phyloP scores from a whole-genome alignment of 2,797 vertebrate genomes.

The Ptychobarbus kaznakovi region DNA sequence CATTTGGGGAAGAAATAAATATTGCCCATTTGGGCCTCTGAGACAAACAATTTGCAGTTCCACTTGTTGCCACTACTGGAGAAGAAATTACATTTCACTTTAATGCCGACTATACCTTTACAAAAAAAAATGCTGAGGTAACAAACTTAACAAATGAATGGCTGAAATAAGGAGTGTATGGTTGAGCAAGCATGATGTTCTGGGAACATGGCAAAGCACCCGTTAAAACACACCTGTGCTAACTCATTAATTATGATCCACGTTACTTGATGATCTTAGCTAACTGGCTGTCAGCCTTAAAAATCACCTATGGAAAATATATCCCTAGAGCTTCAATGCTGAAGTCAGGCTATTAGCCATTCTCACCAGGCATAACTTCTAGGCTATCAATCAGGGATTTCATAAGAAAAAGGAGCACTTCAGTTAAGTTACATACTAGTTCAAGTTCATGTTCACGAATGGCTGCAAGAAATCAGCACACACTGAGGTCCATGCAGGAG shows the following conservation, averaged over 20 bases:
- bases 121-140: not conserved
- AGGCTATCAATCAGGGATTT: conserved; percentile 36
- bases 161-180: conserved; percentile 10
- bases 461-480: conserved; percentile 9
- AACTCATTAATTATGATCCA: conserved; percentile 49
- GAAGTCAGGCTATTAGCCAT: conserved; percentile 48
- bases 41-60: not conserved
- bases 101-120: not conserved
- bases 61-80: not conserved
- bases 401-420: not conserved
- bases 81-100: not conserved
- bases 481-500: conserved; percentile 20
- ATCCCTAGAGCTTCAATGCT: conserved; percentile 12
- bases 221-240: conserved; percentile 51
- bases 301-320: conserved; percentile 33
- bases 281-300: conserved; percentile 36
- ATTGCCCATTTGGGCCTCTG: not conserved
- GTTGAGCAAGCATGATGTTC: conserved; percentile 41
- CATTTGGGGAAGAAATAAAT: too few species aligned
- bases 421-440: conserved; percentile 19
- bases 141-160: conserved; percentile 8
- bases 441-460: conserved; percentile 42
- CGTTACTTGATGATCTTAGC: conserved; percentile 40
- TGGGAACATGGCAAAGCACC: conserved; percentile 48
- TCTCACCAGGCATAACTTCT: conserved; percentile 15